Evolutionary conservation across 1,140 invertebrate species (phyloP).

Genomic region (Elymnias hypermnestra): DNA sequence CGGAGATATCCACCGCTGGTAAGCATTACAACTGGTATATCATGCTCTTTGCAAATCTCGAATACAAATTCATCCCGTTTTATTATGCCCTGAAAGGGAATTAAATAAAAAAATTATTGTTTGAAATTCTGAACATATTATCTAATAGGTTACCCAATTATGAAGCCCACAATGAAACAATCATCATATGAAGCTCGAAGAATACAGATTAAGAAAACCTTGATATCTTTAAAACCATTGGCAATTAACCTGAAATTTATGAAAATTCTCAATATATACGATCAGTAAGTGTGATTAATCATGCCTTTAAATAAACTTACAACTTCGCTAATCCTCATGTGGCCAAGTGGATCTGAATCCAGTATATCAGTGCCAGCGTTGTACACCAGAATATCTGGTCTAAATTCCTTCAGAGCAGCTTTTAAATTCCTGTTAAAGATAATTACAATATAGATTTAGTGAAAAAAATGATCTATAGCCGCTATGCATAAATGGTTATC

Average conservation of each 20-base stretch:
- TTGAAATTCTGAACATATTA: no score
- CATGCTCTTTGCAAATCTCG: constrained; percentile 77
- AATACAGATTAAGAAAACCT: no score
- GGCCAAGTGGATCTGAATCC: constrained; percentile 85
- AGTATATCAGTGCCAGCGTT: constrained; percentile 93
- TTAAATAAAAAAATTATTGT: no score
- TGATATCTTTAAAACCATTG: neutral
- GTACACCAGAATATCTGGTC: constrained; percentile 88
- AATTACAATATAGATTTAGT: neutral
- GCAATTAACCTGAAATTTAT: neutral
- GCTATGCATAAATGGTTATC: no score
- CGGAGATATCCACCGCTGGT: constrained; percentile 91
- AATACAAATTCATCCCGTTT: constrained; percentile 91
- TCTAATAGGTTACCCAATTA: no score
- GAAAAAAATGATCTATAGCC: no score
- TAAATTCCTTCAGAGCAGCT: constrained; percentile 83
- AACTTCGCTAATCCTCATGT: constrained; percentile 80
- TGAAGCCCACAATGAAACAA: no score
- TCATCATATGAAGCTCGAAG: no score
- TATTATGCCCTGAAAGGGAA: constrained; percentile 82
- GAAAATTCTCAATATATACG: neutral
- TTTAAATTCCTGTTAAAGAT: constrained; percentile 75
- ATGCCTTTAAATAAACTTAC: constrained; percentile 63
- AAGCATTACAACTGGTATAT: constrained; percentile 90
- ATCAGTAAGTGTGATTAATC: neutral